Conservation (phyloP, 30 jellyfish, hydroid and myxozoan genomes). For the Turritopsis rubra region DNA sequence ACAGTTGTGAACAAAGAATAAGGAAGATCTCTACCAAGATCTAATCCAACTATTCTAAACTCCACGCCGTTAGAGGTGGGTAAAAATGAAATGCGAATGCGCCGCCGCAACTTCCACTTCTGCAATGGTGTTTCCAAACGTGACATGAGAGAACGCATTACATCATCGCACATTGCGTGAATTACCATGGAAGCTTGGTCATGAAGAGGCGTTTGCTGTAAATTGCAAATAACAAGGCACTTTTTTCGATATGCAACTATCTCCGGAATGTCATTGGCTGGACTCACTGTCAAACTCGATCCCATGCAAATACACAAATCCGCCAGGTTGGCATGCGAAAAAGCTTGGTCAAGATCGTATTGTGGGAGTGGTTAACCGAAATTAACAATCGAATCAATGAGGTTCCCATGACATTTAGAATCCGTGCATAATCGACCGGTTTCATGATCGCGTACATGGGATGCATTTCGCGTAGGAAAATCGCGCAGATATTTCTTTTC, state of each 20-base stretch:
- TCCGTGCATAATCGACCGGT: slow-evolving; percentile 75
- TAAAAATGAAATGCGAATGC: slow-evolving; percentile 23
- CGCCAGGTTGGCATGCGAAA: slow-evolving; percentile 57
- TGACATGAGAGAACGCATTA: slow-evolving; percentile 56
- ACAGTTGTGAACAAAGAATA: slow-evolving; percentile 48
- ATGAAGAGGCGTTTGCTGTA: slow-evolving; percentile 74
- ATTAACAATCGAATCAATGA: slow-evolving; percentile 67
- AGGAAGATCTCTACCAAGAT: slow-evolving; percentile 38
- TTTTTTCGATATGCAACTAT: slow-evolving; percentile 31
- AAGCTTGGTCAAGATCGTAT: slow-evolving; percentile 42
- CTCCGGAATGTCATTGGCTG: slow-evolving; percentile 79
- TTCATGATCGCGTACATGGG: slow-evolving; percentile 59
- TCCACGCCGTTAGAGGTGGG: not conserved
- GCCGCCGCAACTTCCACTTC: slow-evolving; percentile 63
- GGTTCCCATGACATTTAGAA: slow-evolving; percentile 50
- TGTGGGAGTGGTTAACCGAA: slow-evolving; percentile 78
- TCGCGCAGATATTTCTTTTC: slow-evolving; percentile 68
- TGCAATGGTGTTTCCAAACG: slow-evolving; percentile 52
- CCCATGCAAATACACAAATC: slow-evolving; percentile 80
- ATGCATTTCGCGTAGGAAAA: slow-evolving; percentile 63
- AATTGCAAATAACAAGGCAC: slow-evolving; percentile 62
- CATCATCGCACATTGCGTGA: slow-evolving; percentile 83
- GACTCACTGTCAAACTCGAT: slow-evolving; percentile 77
- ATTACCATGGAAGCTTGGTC: slow-evolving; percentile 35
- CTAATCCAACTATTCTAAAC: slow-evolving; percentile 33